Evolutionary conservation across 2,113 vertebrate genomes (phyloP).

Genomic region (Anolis sagrei): DNA sequence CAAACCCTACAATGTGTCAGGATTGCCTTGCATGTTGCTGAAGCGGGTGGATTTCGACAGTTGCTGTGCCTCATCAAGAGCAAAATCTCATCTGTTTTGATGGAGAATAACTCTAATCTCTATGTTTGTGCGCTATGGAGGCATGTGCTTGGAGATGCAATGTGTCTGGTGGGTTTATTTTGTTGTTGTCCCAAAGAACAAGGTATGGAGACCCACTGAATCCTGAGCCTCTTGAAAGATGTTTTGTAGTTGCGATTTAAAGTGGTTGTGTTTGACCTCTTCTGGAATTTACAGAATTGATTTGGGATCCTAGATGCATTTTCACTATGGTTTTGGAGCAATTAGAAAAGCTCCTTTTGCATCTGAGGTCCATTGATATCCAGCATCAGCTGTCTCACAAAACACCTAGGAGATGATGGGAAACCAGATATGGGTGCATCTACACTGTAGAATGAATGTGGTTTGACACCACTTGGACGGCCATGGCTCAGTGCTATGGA

Average conservation of each 20-base stretch:
- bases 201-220: neutral
- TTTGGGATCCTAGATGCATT: neutral
- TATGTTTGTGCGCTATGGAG: neutral
- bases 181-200: neutral
- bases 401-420: no score
- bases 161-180: neutral
- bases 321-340: no score
- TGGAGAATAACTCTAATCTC: neutral
- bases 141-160: neutral
- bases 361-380: no score
- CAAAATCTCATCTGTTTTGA: slow-evolving; percentile 43
- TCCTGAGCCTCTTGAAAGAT: neutral
- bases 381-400: no score
- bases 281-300: neutral
- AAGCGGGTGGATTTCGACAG: neutral
- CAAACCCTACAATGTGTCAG: neutral
- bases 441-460: no score
- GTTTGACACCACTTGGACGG: no score
- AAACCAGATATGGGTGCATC: no score
- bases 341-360: no score
- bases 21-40: neutral
- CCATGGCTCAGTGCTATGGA: no score
- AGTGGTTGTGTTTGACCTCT: neutral
- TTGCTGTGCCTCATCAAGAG: no score
- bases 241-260: neutral